Evolutionary conservation across 37 sponge, comb jelly and placozoan genomes (phyloP).

Genomic region (Mnemiopsis leidyi): DNA sequence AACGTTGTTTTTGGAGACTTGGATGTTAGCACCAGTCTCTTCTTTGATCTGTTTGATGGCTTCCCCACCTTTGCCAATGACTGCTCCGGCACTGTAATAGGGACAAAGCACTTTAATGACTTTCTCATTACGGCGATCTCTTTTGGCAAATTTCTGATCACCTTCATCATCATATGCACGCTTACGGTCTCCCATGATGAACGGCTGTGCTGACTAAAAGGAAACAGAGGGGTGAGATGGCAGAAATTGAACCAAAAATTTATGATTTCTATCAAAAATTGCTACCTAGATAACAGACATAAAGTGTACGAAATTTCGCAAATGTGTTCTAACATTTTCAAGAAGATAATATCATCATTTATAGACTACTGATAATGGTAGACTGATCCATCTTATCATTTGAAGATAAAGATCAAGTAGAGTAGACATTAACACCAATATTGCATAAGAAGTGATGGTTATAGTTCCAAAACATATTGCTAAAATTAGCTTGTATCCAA

Average conservation of each 20-base stretch:
- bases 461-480: too few relatives aligned
- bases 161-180: slow-evolving; percentile 22
- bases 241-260: too few relatives aligned
- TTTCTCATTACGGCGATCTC: slow-evolving; percentile 50
- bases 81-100: slow-evolving; percentile 77
- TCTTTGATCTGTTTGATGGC: slow-evolving; percentile 79
- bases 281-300: not conserved
- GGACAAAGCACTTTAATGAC: slow-evolving; percentile 83
- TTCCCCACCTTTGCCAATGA: slow-evolving; percentile 85
- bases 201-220: not conserved
- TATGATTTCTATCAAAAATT: not conserved
- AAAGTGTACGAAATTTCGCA: not conserved
- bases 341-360: not conserved
- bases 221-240: not conserved
- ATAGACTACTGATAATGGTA: not conserved
- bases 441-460: too few relatives aligned
- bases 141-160: slow-evolving; percentile 4
- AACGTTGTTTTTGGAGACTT: slow-evolving; percentile 78
- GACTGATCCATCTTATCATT: not conserved
- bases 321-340: not conserved
- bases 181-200: slow-evolving; percentile 35
- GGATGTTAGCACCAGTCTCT: slow-evolving; percentile 71
- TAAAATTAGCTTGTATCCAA: too few relatives aligned
- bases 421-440: too few relatives aligned
- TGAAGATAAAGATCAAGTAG: not conserved